Base-by-base conservation (phyloP, 2,888 invertebrate genomes). In the Nomada fabriciana region DNA sequence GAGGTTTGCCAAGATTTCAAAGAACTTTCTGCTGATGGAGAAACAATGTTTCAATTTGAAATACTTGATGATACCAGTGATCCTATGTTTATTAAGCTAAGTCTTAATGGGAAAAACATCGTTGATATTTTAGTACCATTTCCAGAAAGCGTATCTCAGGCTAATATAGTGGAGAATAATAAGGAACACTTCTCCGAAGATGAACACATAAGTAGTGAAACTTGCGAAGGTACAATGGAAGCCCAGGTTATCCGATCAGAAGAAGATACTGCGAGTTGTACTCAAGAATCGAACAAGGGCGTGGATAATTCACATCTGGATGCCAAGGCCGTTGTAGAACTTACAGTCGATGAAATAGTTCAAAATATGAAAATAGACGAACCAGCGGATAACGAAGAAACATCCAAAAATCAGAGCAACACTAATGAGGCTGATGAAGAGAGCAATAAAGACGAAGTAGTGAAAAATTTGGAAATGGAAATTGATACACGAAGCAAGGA, bases 31-130 rank as follows among this genome's bases (percentile, higher is more conserved):
- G 96, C 96, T 0, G 96, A 96, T 55, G 97, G 97, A 0, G 96
- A 96, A 53, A 96, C 96, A 0, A 95, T 96, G 80, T 97, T 97
- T 89, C 95, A 95, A 65, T 96, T 96, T 0, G 95, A 96, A 85
- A 95, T 97, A 86, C 94, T 97, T 42, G 96, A 96, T 47, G 95
- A 96, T 0, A 95, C 95, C 2, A 96, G 96, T 90, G 96, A 96
- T 91, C 95, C 96, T 74, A 95, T 96, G 0, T 94, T 95, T 0
- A 96, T 97, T 0, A 95, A 96, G 89, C 93, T 97, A 29, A 93
- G 94, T 25, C 90, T 95, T 0, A 94, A 96, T 69, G 96, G 95
- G 0, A 95, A 95, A 80, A 96, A 97, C 68, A 95, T 97, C 0
- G 94, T 95, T 0, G 95, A 96, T 55, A 95, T 95, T 73, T 91